phyloP scores from a whole-genome alignment of 2,113 vertebrate genomes.

The Gambusia holbrooki region DNA sequence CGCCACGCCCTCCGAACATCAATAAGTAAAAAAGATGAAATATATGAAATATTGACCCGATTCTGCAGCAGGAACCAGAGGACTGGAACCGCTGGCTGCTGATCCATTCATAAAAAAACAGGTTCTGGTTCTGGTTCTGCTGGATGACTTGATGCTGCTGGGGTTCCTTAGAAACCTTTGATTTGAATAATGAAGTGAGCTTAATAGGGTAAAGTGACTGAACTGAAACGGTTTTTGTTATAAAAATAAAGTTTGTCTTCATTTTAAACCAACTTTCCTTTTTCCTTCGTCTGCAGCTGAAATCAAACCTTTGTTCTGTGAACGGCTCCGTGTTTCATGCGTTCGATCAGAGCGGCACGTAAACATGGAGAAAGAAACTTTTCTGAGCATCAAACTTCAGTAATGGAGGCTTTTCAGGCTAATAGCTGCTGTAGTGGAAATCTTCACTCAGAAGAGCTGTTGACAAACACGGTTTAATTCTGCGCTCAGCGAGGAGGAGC shows the following conservation, averaged over 20 bases:
- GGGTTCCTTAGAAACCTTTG: too few species aligned
- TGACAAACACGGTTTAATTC: slow-evolving; percentile 66
- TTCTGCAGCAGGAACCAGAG: slow-evolving; percentile 49
- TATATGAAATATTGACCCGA: slow-evolving; percentile 48
- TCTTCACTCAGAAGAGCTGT: slow-evolving; percentile 55
- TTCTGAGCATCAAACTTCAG: slow-evolving; percentile 60
- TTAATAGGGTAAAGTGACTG: too few species aligned
- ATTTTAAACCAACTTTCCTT: too few species aligned
- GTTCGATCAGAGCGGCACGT: slow-evolving; percentile 18
- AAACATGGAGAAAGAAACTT: slow-evolving; percentile 36
- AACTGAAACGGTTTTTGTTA: too few species aligned
- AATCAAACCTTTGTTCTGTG: too few species aligned
- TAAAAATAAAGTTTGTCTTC: too few species aligned
- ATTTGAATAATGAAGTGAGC: too few species aligned
- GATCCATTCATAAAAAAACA: too few species aligned
- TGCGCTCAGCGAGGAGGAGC: slow-evolving; percentile 52
- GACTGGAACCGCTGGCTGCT: slow-evolving; percentile 28
- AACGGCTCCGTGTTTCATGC: slow-evolving; percentile 31
- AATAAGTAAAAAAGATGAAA: not conserved
- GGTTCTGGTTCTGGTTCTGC: too few species aligned
- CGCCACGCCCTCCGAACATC: slow-evolving; percentile 3
- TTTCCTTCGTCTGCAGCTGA: too few species aligned
- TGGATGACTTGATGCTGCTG: too few species aligned
- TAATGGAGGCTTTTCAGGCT: slow-evolving; percentile 64
- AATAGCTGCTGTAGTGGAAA: slow-evolving; percentile 42